Base-by-base conservation (phyloP, 1,140 invertebrate genomes). In the Helicoverpa armigera region DNA sequence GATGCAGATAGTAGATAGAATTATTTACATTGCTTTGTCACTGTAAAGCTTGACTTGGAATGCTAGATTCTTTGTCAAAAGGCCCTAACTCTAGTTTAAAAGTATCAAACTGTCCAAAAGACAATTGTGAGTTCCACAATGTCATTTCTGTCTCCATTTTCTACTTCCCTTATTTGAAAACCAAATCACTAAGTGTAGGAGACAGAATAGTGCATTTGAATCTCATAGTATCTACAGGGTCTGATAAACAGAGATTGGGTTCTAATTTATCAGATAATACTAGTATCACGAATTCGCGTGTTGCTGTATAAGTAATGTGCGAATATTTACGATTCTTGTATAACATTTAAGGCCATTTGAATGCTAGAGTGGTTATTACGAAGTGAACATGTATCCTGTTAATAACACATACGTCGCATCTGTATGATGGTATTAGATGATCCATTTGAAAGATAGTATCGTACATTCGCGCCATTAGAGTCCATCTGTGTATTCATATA, bases 261-360 rank as follows among this genome's bases (percentile, higher is more conserved):
- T 53, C 69, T 54, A 72, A 72, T 29, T 70, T 53, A 72, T 31
- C 23, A 72, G 65, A 69, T 69, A 72, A 54, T 72, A 72, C 23
- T 31, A n/a, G 50, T 72, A 72, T 72, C 69, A 72, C 69, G 23
- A 31, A 53, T 72, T 72, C 69, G 50, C 23, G 69, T 54, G 69
- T 72, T 65, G 3, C 50, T 72, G 16, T 31, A 54, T 31, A 72
- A 51, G 69, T 53, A 72, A 72, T 72, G 23, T 72, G 65, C 43
- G 50, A 72, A 31, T 53, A 72, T 72, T 72, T 72, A 29, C 23
- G 13, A 31, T 53, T 63, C 18, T 53, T 53, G 29, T 70, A 53
- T 10, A 14, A 5, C n/a, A 23, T 70, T 18, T 53, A 29, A 70
- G 50, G 23, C 35, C 18, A 63, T 70, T 23, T 50, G 35, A 48